Conservation (phyloP, 2,113 vertebrate genomes). For the Pedionomus torquatus region DNA sequence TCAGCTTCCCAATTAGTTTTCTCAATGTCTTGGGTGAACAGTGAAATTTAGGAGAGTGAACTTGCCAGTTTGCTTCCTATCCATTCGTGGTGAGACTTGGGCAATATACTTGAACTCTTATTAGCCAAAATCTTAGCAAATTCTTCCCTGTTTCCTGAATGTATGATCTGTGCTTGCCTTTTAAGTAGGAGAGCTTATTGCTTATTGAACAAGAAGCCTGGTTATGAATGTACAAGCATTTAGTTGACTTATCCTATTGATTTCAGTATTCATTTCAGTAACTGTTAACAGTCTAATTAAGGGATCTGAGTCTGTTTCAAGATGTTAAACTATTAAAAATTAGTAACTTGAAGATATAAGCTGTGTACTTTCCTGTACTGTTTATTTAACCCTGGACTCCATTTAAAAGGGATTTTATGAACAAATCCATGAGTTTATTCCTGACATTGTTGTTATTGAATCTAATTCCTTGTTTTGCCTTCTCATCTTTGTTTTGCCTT, state of each 20-base stretch:
- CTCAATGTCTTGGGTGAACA: background rate
- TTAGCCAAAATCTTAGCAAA: background rate
- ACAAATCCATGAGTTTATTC: background rate
- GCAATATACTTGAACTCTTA: background rate
- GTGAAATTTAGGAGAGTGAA: background rate
- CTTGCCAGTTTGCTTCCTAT: background rate
- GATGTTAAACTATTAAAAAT: background rate
- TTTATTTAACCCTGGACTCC: background rate
- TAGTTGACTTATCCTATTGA: background rate
- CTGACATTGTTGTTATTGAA: background rate
- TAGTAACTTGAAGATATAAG: background rate
- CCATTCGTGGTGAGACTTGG: background rate
- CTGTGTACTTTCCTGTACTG: background rate
- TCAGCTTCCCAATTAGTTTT: background rate
- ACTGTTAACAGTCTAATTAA: background rate
- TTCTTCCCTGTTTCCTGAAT: background rate
- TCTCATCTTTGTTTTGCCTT: background rate
- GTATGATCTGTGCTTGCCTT: background rate
- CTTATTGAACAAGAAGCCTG: background rate
- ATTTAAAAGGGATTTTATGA: background rate
- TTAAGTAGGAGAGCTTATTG: background rate
- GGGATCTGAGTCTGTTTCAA: background rate
- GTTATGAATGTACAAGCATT: background rate
- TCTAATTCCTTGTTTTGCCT: background rate
- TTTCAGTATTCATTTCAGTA: background rate